Percentiles rank a stretch among this genome's conserved stretches.
Conservation (phyloP, 2,888 invertebrate genomes). For the Celastrina argiolus region DNA sequence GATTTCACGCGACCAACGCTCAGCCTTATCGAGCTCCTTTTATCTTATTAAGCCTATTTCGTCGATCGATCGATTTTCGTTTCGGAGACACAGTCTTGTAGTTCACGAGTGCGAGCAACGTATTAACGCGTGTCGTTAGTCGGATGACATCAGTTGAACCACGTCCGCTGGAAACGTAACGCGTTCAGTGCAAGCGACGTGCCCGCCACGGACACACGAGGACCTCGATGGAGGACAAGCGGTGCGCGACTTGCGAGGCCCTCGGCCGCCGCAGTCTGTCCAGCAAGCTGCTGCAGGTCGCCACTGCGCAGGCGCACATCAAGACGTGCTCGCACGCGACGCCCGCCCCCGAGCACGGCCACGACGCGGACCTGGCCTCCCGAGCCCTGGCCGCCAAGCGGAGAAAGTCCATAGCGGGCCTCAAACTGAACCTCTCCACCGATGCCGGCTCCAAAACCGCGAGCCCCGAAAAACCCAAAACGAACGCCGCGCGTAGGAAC, state of each 20-base stretch:
- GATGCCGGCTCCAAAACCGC: slow-evolving; percentile 53
- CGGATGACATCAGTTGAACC: slow-evolving; percentile 77
- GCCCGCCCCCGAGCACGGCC: slow-evolving; percentile 49
- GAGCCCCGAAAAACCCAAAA: slow-evolving; percentile 50
- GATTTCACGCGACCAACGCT: slow-evolving; percentile 62
- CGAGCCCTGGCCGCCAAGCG: slow-evolving; percentile 70
- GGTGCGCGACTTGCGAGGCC: slow-evolving; percentile 71
- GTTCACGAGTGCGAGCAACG: slow-evolving; percentile 55
- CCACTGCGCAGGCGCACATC: slow-evolving; percentile 72
- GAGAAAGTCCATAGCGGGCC: slow-evolving; percentile 66
- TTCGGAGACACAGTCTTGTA: slow-evolving; percentile 55
- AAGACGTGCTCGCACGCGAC: slow-evolving; percentile 60
- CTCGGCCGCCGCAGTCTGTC: slow-evolving; percentile 65
- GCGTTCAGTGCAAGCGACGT: slow-evolving; percentile 72
- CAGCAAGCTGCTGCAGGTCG: slow-evolving; percentile 69
- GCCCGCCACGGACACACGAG: slow-evolving; percentile 71
- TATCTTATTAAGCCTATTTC: slow-evolving; percentile 75
- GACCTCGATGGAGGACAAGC: slow-evolving; percentile 69
- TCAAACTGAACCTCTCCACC: slow-evolving; percentile 59
- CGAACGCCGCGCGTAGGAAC: slow-evolving; percentile 63
- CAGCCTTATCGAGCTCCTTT: slow-evolving; percentile 68
- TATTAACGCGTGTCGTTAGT: slow-evolving; percentile 58
- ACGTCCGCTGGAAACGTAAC: slow-evolving; percentile 71
- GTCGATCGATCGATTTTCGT: slow-evolving; percentile 63
- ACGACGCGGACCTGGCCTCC: slow-evolving; percentile 60